Evolutionary conservation across 2,888 invertebrate genomes (phyloP), one percentile per base, ranked within the genome.

Genomic region (Trachelus tabidus): DNA sequence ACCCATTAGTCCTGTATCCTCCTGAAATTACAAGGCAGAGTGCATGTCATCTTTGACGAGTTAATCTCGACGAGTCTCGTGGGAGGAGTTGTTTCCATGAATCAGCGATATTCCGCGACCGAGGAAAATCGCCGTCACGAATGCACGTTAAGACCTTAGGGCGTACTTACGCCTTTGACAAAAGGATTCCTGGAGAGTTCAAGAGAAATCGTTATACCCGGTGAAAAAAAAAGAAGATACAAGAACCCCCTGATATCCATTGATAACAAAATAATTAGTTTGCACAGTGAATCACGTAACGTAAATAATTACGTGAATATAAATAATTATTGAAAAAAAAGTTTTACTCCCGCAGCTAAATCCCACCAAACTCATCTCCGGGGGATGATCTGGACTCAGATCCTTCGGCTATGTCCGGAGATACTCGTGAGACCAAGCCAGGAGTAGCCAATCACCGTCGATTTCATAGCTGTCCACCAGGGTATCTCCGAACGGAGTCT

Each of bases 1-100:
- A 90, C 87, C 90, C 89, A 90, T 89, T 89, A 88, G 87, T 84
- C 85, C 84, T 88, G 87, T 87, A 88, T 85, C 87, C 87, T 85
- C 84, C 83, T 83, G 86, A 84, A 86, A 87, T 87, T 87, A 89
- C 84, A 77, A 81, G 81, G 81, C 81, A 82, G 85, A 82, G 83
- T 81, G 83, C 81, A 79, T 85, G 86, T 89, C 88, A 87, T 87
- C 85, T 87, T 85, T 89, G 90, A 90, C 88, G 85, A 87, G 88
- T 90, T 87, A 90, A 90, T 90, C 88, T 88, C 83, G 76, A 78
- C 76, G 76, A 71, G 76, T 76, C 68, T 82, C 76, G 69, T 75
- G 78, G 80, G 79, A 76, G 76, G 78, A 75, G 82, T 85, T 83
- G 84, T 89, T 88, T 89, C 85, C 88, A 84, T 90, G 90, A 90